These are phyloP conservation scores for Hydrocynus forskahlii DNA, from an alignment of 2,797 vertebrate genomes.

Conservation along the genomic window DNA sequence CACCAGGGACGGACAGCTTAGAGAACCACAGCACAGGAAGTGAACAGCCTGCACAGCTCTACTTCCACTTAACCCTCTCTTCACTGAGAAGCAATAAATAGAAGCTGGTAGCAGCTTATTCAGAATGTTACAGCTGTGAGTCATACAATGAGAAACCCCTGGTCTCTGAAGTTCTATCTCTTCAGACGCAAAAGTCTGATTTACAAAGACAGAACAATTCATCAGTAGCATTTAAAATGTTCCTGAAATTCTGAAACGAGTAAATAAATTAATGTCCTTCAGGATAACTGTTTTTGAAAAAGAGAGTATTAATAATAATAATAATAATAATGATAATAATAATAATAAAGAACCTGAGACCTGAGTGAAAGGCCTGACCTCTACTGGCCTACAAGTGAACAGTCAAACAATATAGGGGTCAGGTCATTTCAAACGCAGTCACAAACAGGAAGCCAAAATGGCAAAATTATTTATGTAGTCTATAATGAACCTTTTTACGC, in stretches of 20 bases:
- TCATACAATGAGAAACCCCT: not conserved
- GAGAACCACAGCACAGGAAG: constrained; percentile 64
- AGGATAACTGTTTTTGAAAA: not conserved
- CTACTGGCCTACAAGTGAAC: constrained; percentile 59
- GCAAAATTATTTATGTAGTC: constrained; percentile 59
- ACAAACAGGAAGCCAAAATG: constrained; percentile 8
- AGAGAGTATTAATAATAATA: too few species aligned
- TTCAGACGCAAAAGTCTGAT: not conserved
- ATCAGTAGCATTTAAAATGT: not conserved
- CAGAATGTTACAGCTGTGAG: not conserved
- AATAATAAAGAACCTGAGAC: too few species aligned
- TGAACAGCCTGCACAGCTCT: constrained; percentile 60
- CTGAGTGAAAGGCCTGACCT: constrained; percentile 59
- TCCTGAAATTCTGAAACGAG: not conserved
- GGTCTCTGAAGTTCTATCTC: not conserved
- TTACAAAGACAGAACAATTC: not conserved
- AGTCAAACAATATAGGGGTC: not conserved
- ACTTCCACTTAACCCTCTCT: constrained; percentile 77
- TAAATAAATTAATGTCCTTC: not conserved
- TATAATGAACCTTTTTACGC: constrained; percentile 29
- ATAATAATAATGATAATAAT: not conserved
- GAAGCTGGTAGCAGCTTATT: not conserved
- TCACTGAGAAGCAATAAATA: constrained; percentile 26
- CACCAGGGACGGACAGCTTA: constrained; percentile 48
- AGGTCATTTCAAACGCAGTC: not conserved